phyloP scores from a whole-genome alignment of 2,797 vertebrate genomes.

The Passerculus sandwichensis region DNA sequence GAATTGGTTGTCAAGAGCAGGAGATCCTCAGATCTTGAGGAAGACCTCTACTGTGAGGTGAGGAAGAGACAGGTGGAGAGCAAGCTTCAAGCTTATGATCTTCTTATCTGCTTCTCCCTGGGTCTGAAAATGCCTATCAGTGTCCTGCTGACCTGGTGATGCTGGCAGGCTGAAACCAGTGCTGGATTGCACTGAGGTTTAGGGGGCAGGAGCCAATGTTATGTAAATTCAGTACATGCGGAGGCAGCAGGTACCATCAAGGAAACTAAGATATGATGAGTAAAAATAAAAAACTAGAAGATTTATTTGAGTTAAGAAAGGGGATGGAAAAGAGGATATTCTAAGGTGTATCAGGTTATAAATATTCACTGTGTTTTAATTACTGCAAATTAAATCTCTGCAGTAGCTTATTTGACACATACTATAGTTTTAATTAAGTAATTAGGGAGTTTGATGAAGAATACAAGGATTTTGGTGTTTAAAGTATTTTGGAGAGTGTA shows the following conservation, averaged over 20 bases:
- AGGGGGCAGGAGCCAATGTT: not conserved
- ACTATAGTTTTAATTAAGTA: constrained; percentile 30
- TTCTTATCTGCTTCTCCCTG: not conserved
- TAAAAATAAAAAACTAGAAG: not conserved
- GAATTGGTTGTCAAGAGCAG: not conserved
- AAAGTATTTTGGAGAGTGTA: not conserved
- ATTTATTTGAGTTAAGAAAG: not conserved
- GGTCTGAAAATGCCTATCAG: not conserved
- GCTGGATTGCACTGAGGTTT: not conserved
- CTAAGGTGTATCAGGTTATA: not conserved
- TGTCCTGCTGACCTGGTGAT: not conserved
- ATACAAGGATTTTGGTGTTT: constrained; percentile 19
- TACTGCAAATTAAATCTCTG: constrained; percentile 11
- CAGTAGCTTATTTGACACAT: not conserved
- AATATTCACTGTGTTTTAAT: not conserved
- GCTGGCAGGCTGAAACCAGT: not conserved
- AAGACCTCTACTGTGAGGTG: not conserved
- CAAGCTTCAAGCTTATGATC: accelerated
- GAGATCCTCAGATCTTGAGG: not conserved
- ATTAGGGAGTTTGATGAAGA: constrained; percentile 34
- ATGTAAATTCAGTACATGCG: not conserved
- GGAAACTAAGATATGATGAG: not conserved
- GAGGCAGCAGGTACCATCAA: not conserved
- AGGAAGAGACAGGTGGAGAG: not conserved
- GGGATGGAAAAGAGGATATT: not conserved